phyloP scores from a whole-genome alignment of 2,888 invertebrate species.

The Diabrotica balteata region DNA sequence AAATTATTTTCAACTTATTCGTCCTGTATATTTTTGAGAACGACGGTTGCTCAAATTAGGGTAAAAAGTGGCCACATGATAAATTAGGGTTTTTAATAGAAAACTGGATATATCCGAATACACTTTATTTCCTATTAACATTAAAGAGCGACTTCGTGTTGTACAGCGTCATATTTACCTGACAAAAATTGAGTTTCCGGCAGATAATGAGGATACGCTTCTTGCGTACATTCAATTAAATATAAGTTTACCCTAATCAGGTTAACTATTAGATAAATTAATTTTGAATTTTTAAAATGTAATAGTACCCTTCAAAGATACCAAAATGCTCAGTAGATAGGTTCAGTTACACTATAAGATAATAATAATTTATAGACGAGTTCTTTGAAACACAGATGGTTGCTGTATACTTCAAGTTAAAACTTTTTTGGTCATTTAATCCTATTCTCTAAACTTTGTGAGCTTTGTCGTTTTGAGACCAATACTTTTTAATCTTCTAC shows the following conservation, averaged over 20 bases:
- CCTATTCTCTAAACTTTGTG: too few species aligned
- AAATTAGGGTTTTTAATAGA: slow-evolving; percentile 19
- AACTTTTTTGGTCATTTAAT: too few species aligned
- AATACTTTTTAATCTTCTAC: too few species aligned
- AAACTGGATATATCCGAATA: slow-evolving; percentile 15
- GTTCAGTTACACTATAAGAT: too few species aligned
- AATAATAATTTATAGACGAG: too few species aligned
- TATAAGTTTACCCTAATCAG: not conserved
- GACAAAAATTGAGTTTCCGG: slow-evolving; percentile 33
- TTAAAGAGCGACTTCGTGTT: slow-evolving; percentile 14
- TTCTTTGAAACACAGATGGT: too few species aligned
- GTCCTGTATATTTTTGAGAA: not conserved
- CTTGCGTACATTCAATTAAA: slow-evolving; percentile 19
- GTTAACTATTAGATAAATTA: too few species aligned
- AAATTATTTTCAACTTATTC: not conserved
- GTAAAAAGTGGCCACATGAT: slow-evolving; percentile 7
- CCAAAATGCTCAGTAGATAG: too few species aligned
- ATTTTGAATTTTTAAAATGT: too few species aligned
- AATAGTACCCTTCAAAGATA: too few species aligned
- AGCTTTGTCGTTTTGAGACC: too few species aligned
- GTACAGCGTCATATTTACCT: slow-evolving; percentile 22
- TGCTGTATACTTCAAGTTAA: too few species aligned
- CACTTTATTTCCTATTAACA: slow-evolving; percentile 6
- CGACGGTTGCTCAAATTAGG: slow-evolving; percentile 12
- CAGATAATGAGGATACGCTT: slow-evolving; percentile 33